A percentile compares a stretch with the other conserved stretches of the same genome.
Evolutionary conservation across 2,797 vertebrate genomes (phyloP).

Genomic region (Valencia hispanica): DNA sequence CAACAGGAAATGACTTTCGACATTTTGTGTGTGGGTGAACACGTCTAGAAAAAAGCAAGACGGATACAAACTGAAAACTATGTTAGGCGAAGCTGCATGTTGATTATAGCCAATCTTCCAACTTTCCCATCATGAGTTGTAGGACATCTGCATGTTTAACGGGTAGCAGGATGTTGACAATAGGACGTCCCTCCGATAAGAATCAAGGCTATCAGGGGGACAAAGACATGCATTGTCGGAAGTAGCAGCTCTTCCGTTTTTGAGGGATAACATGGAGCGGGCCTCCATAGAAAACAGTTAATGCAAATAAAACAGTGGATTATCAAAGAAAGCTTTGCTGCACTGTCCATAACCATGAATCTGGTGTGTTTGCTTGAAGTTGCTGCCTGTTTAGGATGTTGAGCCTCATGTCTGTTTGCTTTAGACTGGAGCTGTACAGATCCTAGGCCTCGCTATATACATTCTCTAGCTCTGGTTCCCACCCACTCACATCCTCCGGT

Average conservation of each 20-base stretch:
- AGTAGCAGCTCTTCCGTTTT: conserved; percentile 65
- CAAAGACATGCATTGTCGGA: conserved; percentile 69
- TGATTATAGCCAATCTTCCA: conserved; percentile 11
- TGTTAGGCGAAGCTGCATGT: not conserved
- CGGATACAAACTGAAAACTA: not conserved
- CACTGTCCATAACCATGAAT: conserved; percentile 26
- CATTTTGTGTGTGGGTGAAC: conserved; percentile 22
- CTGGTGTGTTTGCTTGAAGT: conserved; percentile 25
- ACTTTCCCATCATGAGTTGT: conserved; percentile 33
- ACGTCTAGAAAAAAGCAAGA: not conserved
- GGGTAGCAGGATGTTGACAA: conserved; percentile 67
- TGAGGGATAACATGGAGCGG: conserved; percentile 55
- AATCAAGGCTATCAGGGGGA: conserved; percentile 64
- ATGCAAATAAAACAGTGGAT: conserved; percentile 44
- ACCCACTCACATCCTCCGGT: conserved; percentile 45
- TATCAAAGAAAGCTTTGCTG: conserved; percentile 53
- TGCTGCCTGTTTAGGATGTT: conserved; percentile 67
- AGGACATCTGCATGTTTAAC: conserved; percentile 23
- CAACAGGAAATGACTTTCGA: conserved; percentile 50
- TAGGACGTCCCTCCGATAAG: conserved; percentile 60
- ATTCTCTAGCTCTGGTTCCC: conserved; percentile 37
- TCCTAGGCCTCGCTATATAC: conserved; percentile 32
- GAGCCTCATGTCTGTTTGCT: conserved; percentile 64
- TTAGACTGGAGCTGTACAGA: conserved; percentile 49
- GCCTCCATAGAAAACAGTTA: conserved; percentile 48